Conservation (phyloP, 2,797 vertebrate species). For the Myotis myotis region DNA sequence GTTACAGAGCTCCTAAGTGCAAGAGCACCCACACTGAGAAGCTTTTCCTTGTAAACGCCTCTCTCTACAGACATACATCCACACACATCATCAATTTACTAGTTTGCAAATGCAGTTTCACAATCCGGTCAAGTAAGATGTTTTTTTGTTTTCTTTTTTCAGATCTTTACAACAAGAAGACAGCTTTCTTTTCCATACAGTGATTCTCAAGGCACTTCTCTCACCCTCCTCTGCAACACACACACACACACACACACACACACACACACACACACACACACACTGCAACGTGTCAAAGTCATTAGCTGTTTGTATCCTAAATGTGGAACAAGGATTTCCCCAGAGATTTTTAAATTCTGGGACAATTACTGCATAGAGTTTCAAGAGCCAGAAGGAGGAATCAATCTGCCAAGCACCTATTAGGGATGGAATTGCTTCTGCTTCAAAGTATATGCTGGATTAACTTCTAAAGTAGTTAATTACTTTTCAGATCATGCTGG, state of each 20-base stretch:
- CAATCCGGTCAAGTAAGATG: neutral
- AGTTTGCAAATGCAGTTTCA: slow-evolving; percentile 36
- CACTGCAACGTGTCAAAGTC: slow-evolving; percentile 22
- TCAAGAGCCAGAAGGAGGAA: slow-evolving; percentile 61
- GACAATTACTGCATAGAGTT: slow-evolving; percentile 72
- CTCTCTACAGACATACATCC: neutral
- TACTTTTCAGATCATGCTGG: slow-evolving; percentile 71
- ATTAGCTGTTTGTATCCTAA: slow-evolving; percentile 76
- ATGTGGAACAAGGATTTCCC: slow-evolving; percentile 74
- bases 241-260: neutral
- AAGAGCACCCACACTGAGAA: neutral
- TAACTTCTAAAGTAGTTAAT: slow-evolving; percentile 74
- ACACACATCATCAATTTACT: neutral
- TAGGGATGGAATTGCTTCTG: slow-evolving; percentile 66
- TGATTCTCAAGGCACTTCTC: slow-evolving; percentile 9
- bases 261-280: neutral
- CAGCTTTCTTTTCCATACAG: neutral
- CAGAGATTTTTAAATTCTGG: slow-evolving; percentile 79
- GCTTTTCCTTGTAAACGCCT: neutral
- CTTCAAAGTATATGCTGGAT: slow-evolving; percentile 66
- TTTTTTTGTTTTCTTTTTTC: slow-evolving; percentile 18
- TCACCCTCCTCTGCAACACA: neutral
- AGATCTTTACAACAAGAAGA: neutral
- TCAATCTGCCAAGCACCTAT: slow-evolving; percentile 70
- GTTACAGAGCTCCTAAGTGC: neutral